A percentile compares a stretch with the other conserved stretches of the same genome.
Conservation (phyloP, 1,140 invertebrate species). For the Drosophila persimilis region DNA sequence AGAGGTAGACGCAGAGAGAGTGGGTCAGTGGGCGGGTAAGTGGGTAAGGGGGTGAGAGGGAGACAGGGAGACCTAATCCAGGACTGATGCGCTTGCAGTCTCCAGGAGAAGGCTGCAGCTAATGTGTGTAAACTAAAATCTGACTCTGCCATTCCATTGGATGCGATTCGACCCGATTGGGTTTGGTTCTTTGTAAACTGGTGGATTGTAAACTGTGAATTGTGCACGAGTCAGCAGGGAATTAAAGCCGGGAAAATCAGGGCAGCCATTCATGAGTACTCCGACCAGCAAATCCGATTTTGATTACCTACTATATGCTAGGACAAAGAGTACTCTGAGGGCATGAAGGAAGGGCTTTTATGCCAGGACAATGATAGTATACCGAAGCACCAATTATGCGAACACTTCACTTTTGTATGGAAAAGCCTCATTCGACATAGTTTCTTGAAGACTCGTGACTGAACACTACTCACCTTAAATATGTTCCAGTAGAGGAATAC, state of each 20-base stretch:
- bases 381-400: no score
- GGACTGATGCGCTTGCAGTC: slow-evolving; percentile 46
- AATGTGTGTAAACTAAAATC: slow-evolving; percentile 52
- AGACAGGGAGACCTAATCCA: slow-evolving; percentile 1
- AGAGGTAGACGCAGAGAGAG: background rate
- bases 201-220: slow-evolving; percentile 54
- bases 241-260: slow-evolving; percentile 4
- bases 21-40: background rate
- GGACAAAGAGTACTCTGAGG: no score
- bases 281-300: slow-evolving; percentile 43
- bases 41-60: background rate
- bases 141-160: background rate
- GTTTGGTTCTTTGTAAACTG: slow-evolving; percentile 11
- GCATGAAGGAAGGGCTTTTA: no score
- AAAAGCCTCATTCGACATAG: no score
- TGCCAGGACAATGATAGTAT: no score
- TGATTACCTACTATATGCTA: slow-evolving; percentile 35
- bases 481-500: slow-evolving; percentile 99
- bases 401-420: no score
- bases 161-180: background rate
- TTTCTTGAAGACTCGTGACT: no score
- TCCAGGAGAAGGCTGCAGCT: slow-evolving; percentile 22
- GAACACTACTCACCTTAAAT: slow-evolving; percentile 90
- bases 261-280: slow-evolving; percentile 11
- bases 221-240: slow-evolving; percentile 43